phyloP scores from a whole-genome alignment of 2,888 invertebrate species.

The Limnephilus marmoratus region DNA sequence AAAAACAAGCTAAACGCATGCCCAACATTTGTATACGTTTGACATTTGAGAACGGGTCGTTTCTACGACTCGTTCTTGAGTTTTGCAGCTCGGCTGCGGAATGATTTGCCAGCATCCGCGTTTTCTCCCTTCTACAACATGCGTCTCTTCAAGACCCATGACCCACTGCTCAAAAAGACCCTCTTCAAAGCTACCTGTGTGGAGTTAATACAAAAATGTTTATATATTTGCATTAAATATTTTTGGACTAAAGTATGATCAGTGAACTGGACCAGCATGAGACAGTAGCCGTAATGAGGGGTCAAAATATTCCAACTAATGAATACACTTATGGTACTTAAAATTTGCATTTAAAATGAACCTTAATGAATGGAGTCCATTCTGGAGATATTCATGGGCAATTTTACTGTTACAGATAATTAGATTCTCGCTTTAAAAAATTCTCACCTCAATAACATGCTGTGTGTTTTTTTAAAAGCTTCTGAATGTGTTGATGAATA shows the following conservation, averaged over 20 bases:
- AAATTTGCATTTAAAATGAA: slow-evolving; percentile 50
- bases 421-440: slow-evolving; percentile 19
- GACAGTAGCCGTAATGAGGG: slow-evolving; percentile 57
- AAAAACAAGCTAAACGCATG: too few relatives aligned
- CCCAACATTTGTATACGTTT: too few relatives aligned
- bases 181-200: too few relatives aligned
- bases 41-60: too few relatives aligned
- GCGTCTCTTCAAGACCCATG: too few relatives aligned
- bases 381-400: slow-evolving; percentile 28
- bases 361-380: slow-evolving; percentile 41
- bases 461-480: slow-evolving; percentile 33
- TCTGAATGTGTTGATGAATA: slow-evolving; percentile 40
- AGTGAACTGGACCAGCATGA: slow-evolving; percentile 28
- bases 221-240: not conserved
- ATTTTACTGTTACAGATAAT: slow-evolving; percentile 43
- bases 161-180: too few relatives aligned
- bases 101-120: too few relatives aligned
- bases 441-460: slow-evolving; percentile 24
- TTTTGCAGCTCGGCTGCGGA: too few relatives aligned
- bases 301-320: slow-evolving; percentile 56
- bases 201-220: too few relatives aligned
- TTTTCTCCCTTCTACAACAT: too few relatives aligned
- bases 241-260: not conserved
- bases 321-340: slow-evolving; percentile 49
- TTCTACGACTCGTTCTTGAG: too few relatives aligned